Conservation (phyloP, 2,113 vertebrate species). For the Leiothrix lutea region DNA sequence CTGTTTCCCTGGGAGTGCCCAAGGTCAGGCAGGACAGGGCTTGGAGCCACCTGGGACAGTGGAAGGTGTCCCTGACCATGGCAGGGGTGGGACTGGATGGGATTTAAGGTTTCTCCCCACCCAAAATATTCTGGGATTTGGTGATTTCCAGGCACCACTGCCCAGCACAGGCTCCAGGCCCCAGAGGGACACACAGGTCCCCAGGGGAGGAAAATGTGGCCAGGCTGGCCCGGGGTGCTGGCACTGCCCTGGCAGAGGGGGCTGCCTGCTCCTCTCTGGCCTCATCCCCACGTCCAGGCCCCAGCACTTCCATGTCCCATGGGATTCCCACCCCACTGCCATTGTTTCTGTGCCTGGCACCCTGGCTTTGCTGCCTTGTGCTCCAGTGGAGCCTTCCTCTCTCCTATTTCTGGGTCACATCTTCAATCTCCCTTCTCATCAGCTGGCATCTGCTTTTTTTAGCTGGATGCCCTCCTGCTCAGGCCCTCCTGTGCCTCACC, state of each 20-base stretch:
- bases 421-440: neutral
- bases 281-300: neutral
- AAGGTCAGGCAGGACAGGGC: accelerated
- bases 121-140: neutral
- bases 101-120: neutral
- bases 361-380: neutral
- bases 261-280: accelerated
- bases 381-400: neutral
- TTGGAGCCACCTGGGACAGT: neutral
- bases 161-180: neutral
- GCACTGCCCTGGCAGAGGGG: neutral
- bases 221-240: neutral
- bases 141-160: neutral
- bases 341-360: neutral
- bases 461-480: neutral
- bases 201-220: neutral
- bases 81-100: neutral
- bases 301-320: neutral
- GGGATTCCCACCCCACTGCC: neutral
- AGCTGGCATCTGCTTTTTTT: neutral
- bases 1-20: neutral
- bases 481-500: neutral
- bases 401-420: neutral
- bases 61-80: neutral
- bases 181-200: accelerated